Base-by-base conservation (phyloP, 2,113 vertebrate genomes). In the Salminus brasiliensis region DNA sequence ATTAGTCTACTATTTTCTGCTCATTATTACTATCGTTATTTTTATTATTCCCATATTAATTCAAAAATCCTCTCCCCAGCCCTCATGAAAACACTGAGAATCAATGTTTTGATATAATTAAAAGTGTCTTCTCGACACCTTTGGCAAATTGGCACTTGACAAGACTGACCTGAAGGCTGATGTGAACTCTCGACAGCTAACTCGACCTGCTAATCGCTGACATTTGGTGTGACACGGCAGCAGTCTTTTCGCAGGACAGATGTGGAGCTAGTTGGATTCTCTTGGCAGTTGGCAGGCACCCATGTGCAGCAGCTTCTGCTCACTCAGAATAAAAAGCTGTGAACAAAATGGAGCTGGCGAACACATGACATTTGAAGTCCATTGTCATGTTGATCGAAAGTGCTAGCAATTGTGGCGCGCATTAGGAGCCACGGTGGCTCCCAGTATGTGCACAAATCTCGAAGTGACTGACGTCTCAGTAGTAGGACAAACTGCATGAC, bases 341-440 rank as follows among this genome's bases (percentile, higher is more conserved):
- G 49, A 78, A 47, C 55, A 81, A 74, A 81, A 68, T 1, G 55
- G 43, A 77, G 69, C 78, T 21, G 72, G 73, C 74, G 78, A 76
- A 52, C 73, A 80, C 62, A 73, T 83, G 82, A 77, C 78, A 84
- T 84, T 84, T 84, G 59, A n/a, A 53, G 60, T 36, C 32, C 75
- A 45, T 81, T 78, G 70, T 70, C 63, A 49, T 72, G 32, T 60
- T 66, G 69, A 76, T 67, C 34, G 23, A 78, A 67, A 69, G 49
- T 32, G 34, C 72, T 65, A 69, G 53, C 71, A 63, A 52, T 29
- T 45, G 32, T 69, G 65, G 23, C 11, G 15, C 36, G n/a, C 10
- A n/a, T n/a, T n/a, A n/a, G n/a, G n/a, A n/a, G n/a, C n/a, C n/a
- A n/a, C n/a, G n/a, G n/a, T n/a, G n/a, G n/a, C n/a, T n/a, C n/a